Conservation (phyloP, 2,888 invertebrate genomes). For the Dioctria linearis region DNA sequence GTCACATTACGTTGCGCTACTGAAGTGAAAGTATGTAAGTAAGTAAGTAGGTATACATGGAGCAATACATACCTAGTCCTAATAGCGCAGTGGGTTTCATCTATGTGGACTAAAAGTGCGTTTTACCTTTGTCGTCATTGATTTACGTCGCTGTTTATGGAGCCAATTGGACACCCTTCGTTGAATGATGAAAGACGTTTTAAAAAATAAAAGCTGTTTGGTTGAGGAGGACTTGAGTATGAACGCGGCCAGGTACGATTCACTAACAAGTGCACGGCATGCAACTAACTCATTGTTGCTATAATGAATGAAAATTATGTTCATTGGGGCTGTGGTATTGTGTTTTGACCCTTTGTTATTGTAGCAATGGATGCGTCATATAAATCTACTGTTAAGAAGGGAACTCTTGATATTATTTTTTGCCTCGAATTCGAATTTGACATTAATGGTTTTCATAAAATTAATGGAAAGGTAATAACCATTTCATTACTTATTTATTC, state of each 20-base stretch:
- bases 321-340: too few species aligned
- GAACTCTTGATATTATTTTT: too few species aligned
- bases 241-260: neutral
- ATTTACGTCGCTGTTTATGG: neutral
- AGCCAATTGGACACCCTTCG: neutral
- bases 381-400: too few species aligned
- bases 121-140: neutral
- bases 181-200: neutral
- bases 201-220: too few species aligned
- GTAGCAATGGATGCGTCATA: too few species aligned
- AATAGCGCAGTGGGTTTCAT: too few species aligned
- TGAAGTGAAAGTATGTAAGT: neutral
- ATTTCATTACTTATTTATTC: too few species aligned
- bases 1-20: neutral
- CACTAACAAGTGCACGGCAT: slow-evolving; percentile 1
- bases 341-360: too few species aligned
- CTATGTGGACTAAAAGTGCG: neutral
- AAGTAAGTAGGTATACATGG: neutral
- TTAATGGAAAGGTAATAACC: too few species aligned
- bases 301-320: neutral
- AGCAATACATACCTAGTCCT: neutral
- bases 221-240: too few species aligned
- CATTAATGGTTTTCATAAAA: too few species aligned
- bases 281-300: neutral
- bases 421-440: too few species aligned